Evolutionary conservation across 1,140 invertebrate species (phyloP).

Genomic region (Drosophila leontia): DNA sequence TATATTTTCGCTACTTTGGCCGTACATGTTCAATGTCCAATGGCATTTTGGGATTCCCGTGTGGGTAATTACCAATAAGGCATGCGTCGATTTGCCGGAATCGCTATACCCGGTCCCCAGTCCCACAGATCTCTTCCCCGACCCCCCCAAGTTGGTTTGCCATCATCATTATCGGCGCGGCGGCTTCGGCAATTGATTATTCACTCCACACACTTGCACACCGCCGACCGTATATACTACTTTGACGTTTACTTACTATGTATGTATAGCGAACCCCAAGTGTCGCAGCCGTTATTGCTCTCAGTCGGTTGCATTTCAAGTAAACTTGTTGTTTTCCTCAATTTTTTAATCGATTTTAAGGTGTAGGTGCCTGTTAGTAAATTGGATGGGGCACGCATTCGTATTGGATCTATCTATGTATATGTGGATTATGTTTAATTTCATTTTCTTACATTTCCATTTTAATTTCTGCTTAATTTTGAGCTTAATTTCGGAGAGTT

Average conservation of each 20-base stretch:
- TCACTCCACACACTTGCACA: slow-evolving; percentile 55
- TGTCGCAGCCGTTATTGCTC: slow-evolving; percentile 31
- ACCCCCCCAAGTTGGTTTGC: slow-evolving; percentile 21
- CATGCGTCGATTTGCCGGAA: slow-evolving; percentile 37
- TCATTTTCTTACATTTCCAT: not conserved
- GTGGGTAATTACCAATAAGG: slow-evolving; percentile 74
- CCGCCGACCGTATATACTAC: slow-evolving; percentile 3
- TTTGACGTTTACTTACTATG: slow-evolving; percentile 2
- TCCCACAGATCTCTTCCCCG: not conserved
- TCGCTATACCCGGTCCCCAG: slow-evolving; percentile 8
- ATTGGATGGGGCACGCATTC: not conserved
- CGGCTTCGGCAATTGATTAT: slow-evolving; percentile 73
- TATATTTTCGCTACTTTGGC: slow-evolving; percentile 30
- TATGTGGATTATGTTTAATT: not conserved
- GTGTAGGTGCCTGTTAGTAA: not conserved
- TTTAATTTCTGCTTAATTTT: not conserved
- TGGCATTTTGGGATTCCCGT: slow-evolving; percentile 75
- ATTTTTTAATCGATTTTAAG: not conserved
- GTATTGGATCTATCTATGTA: too few relatives aligned
- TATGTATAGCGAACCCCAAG: slow-evolving; percentile 3
- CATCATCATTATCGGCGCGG: slow-evolving; percentile 34
- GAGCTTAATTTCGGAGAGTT: not conserved
- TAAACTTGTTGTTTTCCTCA: slow-evolving; percentile 17
- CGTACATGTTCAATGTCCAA: slow-evolving; percentile 47
- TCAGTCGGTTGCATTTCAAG: slow-evolving; percentile 28